Conservation (phyloP, 2,113 vertebrate genomes). For the Psammodynastes pulverulentus region DNA sequence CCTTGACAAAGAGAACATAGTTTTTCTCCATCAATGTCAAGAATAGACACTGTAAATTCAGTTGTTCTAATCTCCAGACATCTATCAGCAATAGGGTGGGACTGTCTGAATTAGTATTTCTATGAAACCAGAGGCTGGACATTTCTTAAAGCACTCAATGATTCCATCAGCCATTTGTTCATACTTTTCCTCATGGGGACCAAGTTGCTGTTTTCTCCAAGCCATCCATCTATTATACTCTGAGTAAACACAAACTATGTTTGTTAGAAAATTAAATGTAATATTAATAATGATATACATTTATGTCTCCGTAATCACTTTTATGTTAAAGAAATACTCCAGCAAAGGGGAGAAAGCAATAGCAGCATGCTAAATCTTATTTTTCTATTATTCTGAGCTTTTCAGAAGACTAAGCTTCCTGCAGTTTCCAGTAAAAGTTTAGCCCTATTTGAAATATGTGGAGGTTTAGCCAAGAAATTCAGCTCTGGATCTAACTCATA, state of each 20-base stretch:
- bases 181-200: constrained; percentile 21
- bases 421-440: not conserved
- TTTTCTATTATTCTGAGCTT: not conserved
- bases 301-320: not conserved
- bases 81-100: constrained; percentile 59
- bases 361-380: not conserved
- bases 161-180: constrained; percentile 54
- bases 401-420: not conserved
- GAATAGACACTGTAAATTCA: constrained; percentile 61
- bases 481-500: not conserved
- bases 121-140: constrained; percentile 57
- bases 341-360: not conserved
- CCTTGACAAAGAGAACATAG: constrained; percentile 43
- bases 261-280: not conserved
- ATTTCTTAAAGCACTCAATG: constrained; percentile 38
- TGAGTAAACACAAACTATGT: not conserved
- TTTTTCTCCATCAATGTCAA: constrained; percentile 58
- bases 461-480: not conserved
- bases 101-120: constrained; percentile 60
- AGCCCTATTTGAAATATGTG: not conserved
- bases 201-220: not conserved
- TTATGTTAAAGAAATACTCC: not conserved
- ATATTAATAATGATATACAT: not conserved
- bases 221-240: not conserved
- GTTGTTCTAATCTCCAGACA: constrained; percentile 59